Conservation (phyloP, 1,140 invertebrate genomes). For the Bombus impatiens region DNA sequence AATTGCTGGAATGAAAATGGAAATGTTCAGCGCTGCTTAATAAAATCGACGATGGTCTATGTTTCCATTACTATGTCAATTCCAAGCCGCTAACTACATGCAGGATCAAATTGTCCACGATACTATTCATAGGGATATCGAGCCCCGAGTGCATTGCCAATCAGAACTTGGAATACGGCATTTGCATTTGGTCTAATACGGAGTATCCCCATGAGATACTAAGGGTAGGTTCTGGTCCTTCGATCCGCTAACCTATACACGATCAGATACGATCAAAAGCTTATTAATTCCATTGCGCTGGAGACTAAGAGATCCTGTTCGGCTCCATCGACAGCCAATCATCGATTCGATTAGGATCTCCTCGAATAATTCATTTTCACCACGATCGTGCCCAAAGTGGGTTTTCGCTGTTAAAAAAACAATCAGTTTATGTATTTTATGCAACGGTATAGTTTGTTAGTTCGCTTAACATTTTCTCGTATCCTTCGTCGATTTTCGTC, state of each 20-base stretch:
- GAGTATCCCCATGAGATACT: not conserved
- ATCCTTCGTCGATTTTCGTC: not conserved
- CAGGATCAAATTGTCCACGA: not conserved
- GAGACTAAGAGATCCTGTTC: not conserved
- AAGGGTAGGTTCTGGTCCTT: not conserved
- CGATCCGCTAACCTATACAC: not conserved
- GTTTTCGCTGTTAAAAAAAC: not conserved
- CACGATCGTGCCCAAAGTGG: too few relatives aligned
- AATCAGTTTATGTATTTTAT: not conserved
- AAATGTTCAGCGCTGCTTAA: too few relatives aligned
- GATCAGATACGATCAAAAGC: not conserved
- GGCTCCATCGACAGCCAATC: not conserved
- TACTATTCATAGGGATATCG: not conserved
- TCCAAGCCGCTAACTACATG: not conserved
- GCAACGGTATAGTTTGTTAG: not conserved
- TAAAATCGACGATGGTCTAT: not conserved
- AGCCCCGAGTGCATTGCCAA: not conserved
- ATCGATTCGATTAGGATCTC: not conserved
- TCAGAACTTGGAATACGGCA: conserved; percentile 3
- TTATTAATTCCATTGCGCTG: not conserved
- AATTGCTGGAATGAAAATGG: not conserved
- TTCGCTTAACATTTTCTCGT: too few relatives aligned
- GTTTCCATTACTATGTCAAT: not conserved
- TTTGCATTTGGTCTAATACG: conserved; percentile 1
- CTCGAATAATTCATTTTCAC: not conserved